Base-by-base conservation (phyloP, 2,888 invertebrate genomes). In the Drosophila lacicola region DNA sequence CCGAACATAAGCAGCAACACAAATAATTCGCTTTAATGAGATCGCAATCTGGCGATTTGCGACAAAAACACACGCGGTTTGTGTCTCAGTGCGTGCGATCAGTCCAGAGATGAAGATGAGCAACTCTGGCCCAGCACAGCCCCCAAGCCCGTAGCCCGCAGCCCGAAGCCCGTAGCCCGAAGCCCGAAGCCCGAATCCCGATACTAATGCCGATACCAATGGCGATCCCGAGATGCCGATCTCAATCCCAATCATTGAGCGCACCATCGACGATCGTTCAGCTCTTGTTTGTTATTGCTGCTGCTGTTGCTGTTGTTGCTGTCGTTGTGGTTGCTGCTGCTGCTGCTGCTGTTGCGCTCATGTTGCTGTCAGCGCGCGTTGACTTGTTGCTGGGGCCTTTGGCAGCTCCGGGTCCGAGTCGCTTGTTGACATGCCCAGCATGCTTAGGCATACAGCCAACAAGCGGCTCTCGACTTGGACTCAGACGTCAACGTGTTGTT, bases 1-100 rank as follows among this genome's bases (percentile, higher is more conserved):
- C 57, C 54, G 71, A 85, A 90, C 89, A 90, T 89, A 89, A 83
- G 82, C 90, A 90, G 90, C 90, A 80, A 90, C 90, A 90, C 90
- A 90, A 90, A 90, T 90, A 90, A 90, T 90, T 89, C 90, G 89
- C 84, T 90, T 90, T 90, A 90, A 90, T 90, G 90, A 90, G 90
- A 91, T 90, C 90, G 82, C 90, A 89, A 90, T 90, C 91, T 80
- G 66, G 74, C 79, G 81, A 87, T 83, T 85, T 88, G 87, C 88
- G 83, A 87, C 88, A 82, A 82, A 85, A 84, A 82, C 82, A 87
- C 83, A 84, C 77, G 73, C 80, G 67, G 81, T 65, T 81, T 78
- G 63, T 78, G 64, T 69, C 67, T 73, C 60, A 72, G 86, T 80
- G 83, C 70, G 80, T 74, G 77, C 69, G 74, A 74, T 76, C 74